A percentile compares a stretch with the other conserved stretches of the same genome.
phyloP scores from a whole-genome alignment of 2,797 vertebrate species.

The Chloroceryle amazona region DNA sequence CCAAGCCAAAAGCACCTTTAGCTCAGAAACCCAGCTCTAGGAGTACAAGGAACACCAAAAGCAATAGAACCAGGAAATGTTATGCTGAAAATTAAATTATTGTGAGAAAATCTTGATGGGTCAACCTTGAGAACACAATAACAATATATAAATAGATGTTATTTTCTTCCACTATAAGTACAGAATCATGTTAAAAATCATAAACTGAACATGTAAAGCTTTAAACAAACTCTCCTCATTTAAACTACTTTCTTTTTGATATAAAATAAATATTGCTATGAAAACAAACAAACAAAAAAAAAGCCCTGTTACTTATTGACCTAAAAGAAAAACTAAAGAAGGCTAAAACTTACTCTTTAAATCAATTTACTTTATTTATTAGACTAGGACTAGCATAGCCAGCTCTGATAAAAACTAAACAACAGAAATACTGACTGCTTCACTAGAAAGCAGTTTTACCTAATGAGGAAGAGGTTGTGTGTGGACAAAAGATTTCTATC shows the following conservation, averaged over 20 bases:
- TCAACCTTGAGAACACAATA: neutral
- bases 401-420: neutral
- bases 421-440: neutral
- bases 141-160: accelerated
- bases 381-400: too few relatives aligned
- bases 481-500: neutral
- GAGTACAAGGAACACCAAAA: neutral
- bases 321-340: neutral
- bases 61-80: neutral
- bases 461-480: accelerated
- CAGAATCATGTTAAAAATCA: neutral
- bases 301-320: accelerated
- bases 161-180: neutral
- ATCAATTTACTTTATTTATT: too few relatives aligned
- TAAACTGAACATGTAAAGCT: neutral
- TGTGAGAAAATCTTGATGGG: accelerated
- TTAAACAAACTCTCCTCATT: neutral
- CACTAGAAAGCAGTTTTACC: neutral
- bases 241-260: neutral
- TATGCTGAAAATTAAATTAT: neutral
- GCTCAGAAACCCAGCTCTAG: neutral
- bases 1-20: neutral
- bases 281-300: neutral
- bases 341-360: neutral
- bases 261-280: accelerated